These are phyloP conservation scores for Rana temporaria DNA, from an alignment of 2,113 vertebrate genomes.

Conservation along the genomic window DNA sequence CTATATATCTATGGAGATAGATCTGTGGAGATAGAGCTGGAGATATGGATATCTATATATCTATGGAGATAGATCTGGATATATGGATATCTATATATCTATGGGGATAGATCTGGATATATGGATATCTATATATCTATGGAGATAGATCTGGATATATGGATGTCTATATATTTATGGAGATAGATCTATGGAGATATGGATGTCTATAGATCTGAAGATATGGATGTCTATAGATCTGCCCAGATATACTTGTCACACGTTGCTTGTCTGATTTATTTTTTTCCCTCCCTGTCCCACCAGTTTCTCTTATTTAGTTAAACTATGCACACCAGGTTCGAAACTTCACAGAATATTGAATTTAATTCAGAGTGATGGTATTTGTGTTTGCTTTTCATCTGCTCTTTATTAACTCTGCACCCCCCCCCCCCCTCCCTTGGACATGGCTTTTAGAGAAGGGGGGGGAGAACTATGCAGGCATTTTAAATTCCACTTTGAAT, in stretches of 20 bases:
- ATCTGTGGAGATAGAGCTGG: too few relatives aligned
- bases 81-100: not conserved
- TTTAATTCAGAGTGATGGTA: slow-evolving; percentile 43
- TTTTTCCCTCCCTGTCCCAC: slow-evolving; percentile 3
- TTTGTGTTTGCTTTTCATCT: slow-evolving; percentile 39
- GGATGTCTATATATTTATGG: not conserved
- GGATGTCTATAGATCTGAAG: too few relatives aligned
- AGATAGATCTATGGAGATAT: not conserved
- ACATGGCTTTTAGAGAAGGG: not conserved
- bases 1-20: not conserved
- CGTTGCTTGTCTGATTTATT: slow-evolving; percentile 5
- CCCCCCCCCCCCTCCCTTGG: slow-evolving; percentile 41
- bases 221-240: not conserved
- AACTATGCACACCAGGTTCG: not conserved
- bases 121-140: not conserved
- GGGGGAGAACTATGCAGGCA: slow-evolving; percentile 17
- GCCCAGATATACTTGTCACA: slow-evolving; percentile 25
- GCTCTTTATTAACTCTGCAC: slow-evolving; percentile 63
- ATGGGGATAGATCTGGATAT: too few relatives aligned
- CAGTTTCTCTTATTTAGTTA: not conserved
- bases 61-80: too few relatives aligned
- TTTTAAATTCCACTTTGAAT: slow-evolving; percentile 57
- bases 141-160: too few relatives aligned
- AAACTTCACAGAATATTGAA: slow-evolving; percentile 21
- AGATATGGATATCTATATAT: too few relatives aligned